Percentiles rank a stretch among this genome's conserved stretches.
These are phyloP conservation scores for Drosophila biarmipes DNA, from an alignment of 1,140 invertebrate genomes.

Conservation along the genomic window DNA sequence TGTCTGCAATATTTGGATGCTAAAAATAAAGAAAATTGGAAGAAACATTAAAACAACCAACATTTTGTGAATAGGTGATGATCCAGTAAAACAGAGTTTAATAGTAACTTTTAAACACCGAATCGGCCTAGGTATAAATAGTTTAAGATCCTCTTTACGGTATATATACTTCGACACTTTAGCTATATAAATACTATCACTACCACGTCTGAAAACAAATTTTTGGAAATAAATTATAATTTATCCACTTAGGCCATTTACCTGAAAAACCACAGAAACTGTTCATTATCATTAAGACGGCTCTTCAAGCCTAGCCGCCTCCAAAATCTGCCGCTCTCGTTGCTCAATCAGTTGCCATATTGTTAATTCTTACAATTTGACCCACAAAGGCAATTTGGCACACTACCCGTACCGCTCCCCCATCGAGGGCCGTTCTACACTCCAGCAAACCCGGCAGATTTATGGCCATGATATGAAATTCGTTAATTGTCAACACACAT, in stretches of 20 bases:
- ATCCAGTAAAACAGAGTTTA: too few relatives aligned
- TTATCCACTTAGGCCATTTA: conserved; percentile 1
- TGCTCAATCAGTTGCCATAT: conserved; percentile 36
- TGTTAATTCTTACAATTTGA: conserved; percentile 60
- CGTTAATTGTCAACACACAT: conserved; percentile 64
- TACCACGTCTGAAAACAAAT: too few relatives aligned
- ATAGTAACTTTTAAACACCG: too few relatives aligned
- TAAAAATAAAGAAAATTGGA: background rate
- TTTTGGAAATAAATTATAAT: background rate
- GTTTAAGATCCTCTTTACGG: too few relatives aligned
- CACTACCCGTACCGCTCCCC: conserved; percentile 13
- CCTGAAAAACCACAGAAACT: conserved; percentile 1
- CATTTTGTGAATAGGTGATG: background rate
- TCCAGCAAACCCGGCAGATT: conserved; percentile 48
- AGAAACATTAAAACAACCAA: background rate
- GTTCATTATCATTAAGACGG: conserved; percentile 25
- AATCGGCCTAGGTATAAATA: too few relatives aligned
- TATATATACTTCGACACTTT: too few relatives aligned
- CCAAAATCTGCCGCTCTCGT: conserved; percentile 27
- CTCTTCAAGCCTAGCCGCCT: conserved; percentile 19
- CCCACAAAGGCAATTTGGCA: conserved; percentile 54
- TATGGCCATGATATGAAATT: conserved; percentile 68
- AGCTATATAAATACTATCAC: too few relatives aligned
- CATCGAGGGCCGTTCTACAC: conserved; percentile 34
- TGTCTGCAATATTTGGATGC: background rate